phyloP scores from a whole-genome alignment of 2,888 invertebrate species.

The Vandiemenella viatica region DNA sequence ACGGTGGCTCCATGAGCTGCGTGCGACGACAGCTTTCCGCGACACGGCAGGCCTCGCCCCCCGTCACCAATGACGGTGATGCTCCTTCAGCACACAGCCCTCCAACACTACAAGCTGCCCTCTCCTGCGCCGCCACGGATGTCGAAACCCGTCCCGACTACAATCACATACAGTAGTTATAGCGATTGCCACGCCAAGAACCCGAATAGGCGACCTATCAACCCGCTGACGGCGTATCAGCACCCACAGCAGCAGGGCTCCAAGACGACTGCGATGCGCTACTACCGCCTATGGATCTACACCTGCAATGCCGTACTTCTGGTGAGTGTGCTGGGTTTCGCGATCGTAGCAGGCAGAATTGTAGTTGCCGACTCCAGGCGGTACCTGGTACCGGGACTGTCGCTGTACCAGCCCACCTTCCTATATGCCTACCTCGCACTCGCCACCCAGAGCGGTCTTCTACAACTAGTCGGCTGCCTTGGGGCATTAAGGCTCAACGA shows the following conservation, averaged over 20 bases:
- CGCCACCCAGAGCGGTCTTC: conserved; percentile 50
- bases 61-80: conserved; percentile 17
- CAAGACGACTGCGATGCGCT: conserved; percentile 42
- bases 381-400: conserved; percentile 53
- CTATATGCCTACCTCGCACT: conserved; percentile 73
- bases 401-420: conserved; percentile 65
- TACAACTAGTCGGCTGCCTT: conserved; percentile 64
- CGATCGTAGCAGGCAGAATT: conserved; percentile 48
- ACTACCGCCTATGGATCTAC: conserved; percentile 84
- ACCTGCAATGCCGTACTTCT: conserved; percentile 79
- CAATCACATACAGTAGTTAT: too few species aligned
- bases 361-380: conserved; percentile 27
- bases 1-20: too few species aligned
- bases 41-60: too few species aligned
- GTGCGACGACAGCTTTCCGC: too few species aligned
- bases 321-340: conserved; percentile 66
- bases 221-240: neutral
- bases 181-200: too few species aligned
- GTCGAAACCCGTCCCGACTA: conserved; percentile 65
- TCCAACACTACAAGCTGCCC: conserved; percentile 23
- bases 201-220: neutral
- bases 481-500: conserved; percentile 69
- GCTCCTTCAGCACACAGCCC: conserved; percentile 16
- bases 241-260: conserved; percentile 1
- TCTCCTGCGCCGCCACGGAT: conserved; percentile 48